Evolutionary conservation across 2,113 vertebrate genomes (phyloP).

Genomic region (Silurus meridionalis): DNA sequence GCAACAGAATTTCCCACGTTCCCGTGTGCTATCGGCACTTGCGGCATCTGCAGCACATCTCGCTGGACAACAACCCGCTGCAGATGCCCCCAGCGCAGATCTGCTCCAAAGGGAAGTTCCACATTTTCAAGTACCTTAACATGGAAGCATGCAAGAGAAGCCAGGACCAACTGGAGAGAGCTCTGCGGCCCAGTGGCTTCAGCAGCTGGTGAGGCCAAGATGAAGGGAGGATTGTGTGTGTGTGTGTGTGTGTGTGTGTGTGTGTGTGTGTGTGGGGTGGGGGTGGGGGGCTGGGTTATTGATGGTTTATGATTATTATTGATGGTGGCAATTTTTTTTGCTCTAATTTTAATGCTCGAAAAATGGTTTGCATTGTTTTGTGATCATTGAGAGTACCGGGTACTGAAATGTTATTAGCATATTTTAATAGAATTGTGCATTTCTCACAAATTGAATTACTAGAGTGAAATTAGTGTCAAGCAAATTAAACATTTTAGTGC

Average conservation of each 20-base stretch:
- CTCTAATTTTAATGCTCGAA: background rate
- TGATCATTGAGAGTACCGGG: background rate
- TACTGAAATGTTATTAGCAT: background rate
- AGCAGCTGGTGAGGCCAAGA: slow-evolving; percentile 77
- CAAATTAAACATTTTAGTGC: background rate
- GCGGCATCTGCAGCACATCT: slow-evolving; percentile 82
- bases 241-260: no score
- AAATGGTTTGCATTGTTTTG: background rate
- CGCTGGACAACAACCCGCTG: slow-evolving; percentile 86
- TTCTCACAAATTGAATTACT: background rate
- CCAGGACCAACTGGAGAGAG: slow-evolving; percentile 76
- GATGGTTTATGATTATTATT: background rate
- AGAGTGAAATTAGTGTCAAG: background rate
- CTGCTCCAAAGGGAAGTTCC: slow-evolving; percentile 88
- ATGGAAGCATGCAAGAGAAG: slow-evolving; percentile 79
- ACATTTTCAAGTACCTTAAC: slow-evolving; percentile 90
- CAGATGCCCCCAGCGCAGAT: slow-evolving; percentile 85
- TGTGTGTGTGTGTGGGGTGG: no score
- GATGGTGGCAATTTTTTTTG: background rate
- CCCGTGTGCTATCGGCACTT: slow-evolving; percentile 86
- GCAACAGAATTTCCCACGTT: slow-evolving; percentile 82
- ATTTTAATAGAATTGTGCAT: background rate
- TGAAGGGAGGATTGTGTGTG: background rate
- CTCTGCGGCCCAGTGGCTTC: slow-evolving; percentile 77
- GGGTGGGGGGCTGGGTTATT: no score